Percentiles rank a stretch among this genome's conserved stretches.
Conservation (phyloP, 2,797 vertebrate species). For the Crenuchus spilurus region DNA sequence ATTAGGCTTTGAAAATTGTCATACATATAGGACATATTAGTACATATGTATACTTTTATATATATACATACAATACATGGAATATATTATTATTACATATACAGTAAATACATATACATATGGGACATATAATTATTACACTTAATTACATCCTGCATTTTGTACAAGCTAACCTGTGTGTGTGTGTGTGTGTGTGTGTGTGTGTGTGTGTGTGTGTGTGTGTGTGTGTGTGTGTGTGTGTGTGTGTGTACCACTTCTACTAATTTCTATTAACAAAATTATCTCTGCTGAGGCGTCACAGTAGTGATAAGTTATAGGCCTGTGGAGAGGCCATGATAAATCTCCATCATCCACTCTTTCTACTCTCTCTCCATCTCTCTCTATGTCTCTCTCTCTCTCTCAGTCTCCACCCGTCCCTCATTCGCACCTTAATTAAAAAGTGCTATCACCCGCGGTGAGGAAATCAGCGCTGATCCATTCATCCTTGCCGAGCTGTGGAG, state of each 20-base stretch:
- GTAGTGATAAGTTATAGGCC: conserved; percentile 72
- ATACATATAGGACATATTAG: no score
- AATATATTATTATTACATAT: no score
- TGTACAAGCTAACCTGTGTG: no score
- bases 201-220: conserved; percentile 2
- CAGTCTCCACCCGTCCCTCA: conserved; percentile 39
- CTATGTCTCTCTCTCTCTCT: conserved; percentile 40
- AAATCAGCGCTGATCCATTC: conserved; percentile 75
- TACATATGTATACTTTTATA: no score
- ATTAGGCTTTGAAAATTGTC: no score
- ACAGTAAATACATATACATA: no score
- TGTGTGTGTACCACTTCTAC: conserved; percentile 46
- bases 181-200: no score
- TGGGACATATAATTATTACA: no score
- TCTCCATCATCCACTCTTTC: conserved; percentile 67
- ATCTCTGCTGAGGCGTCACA: conserved; percentile 69
- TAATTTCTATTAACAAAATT: conserved; percentile 76
- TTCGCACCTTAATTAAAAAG: conserved; percentile 81
- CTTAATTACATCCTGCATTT: no score
- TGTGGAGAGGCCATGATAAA: conserved; percentile 73
- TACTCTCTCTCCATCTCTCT: conserved; percentile 1
- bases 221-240: conserved; percentile 22
- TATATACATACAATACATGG: no score
- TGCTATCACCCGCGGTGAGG: conserved; percentile 75
- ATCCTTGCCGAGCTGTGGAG: conserved; percentile 53